Base-by-base conservation (phyloP, 1,140 invertebrate species). In the Pinna nobilis region DNA sequence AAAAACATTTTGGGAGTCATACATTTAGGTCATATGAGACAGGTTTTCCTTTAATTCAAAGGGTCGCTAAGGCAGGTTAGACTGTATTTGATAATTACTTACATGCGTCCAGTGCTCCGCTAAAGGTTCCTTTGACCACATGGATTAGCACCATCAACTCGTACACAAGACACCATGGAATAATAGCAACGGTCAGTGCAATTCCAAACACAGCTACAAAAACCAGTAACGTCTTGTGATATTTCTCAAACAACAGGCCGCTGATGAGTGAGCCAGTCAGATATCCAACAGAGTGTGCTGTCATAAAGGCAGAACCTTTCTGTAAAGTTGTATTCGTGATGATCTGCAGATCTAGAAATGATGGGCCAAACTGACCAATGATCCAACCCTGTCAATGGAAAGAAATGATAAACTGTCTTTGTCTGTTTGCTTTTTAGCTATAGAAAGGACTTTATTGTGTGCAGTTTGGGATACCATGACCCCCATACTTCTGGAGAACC, bases 311-410 rank as follows among this genome's bases (percentile, higher is more conserved):
- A 3, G 77, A 77, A n/a, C 71, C 84, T 55, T 80, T 51, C 28
- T 77, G 59, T 37, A 79, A 63, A 55, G 76, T 72, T 30, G 80
- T 74, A 35, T 76, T 67, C 5, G 83, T 78, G 55, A 85, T 81
- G 13, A 82, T 68, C 65, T 84, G 78, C 18, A 88, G 71, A 72
- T 87, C 82, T 0, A 84, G 72, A 33, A 88, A 76, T 1, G 87
- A 85, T n/a, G 88, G 87, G n/a, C 87, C 87, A 47, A 79, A 79
- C 37, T 87, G 81, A 25, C 83, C 81, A 47, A 87, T 76, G 33
- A 77, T 82, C 60, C 86, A 72, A n/a, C 88, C 88, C 88, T 89
- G 69, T 9, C 76, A 70, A 3, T 25, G 15, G 20, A 25, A 53
- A 5, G 15, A 53, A 15, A 11, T 15, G 23, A 53, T 13, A 53